Evolutionary conservation across 2,113 vertebrate species (phyloP).

Genomic region (Neotragus moschatus): DNA sequence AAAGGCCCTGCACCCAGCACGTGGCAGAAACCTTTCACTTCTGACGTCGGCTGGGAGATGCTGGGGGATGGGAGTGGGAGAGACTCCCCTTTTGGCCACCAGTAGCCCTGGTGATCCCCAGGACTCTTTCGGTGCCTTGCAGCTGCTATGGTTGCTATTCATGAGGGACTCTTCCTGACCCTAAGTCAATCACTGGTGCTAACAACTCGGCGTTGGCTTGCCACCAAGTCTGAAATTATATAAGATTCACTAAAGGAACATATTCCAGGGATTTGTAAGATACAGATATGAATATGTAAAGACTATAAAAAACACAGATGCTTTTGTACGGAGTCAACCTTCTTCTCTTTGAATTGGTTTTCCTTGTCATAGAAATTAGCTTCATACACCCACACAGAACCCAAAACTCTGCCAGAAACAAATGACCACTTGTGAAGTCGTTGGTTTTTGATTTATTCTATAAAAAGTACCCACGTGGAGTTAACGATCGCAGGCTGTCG

Average conservation of each 20-base stretch:
- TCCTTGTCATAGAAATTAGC: slow-evolving; percentile 11
- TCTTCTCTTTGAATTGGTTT: slow-evolving; percentile 23
- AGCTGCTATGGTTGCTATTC: background rate
- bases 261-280: background rate
- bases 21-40: background rate
- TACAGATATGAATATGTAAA: background rate
- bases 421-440: slow-evolving; percentile 31
- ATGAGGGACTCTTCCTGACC: background rate
- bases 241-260: background rate
- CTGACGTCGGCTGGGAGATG: background rate
- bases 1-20: background rate
- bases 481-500: slow-evolving; percentile 19
- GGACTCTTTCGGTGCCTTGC: background rate
- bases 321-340: background rate
- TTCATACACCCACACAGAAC: background rate
- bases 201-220: background rate
- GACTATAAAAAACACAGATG: background rate
- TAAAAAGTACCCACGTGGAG: slow-evolving; percentile 46
- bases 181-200: background rate
- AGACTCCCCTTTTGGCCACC: background rate
- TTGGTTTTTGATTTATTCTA: slow-evolving; percentile 49
- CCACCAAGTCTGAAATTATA: background rate
- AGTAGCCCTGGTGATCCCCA: background rate
- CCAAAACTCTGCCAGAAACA: slow-evolving; percentile 44
- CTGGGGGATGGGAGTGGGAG: fast-evolving